Percentiles rank a stretch among this genome's conserved stretches.
Conservation (phyloP, 2,113 vertebrate genomes). For the Carassius gibelio region DNA sequence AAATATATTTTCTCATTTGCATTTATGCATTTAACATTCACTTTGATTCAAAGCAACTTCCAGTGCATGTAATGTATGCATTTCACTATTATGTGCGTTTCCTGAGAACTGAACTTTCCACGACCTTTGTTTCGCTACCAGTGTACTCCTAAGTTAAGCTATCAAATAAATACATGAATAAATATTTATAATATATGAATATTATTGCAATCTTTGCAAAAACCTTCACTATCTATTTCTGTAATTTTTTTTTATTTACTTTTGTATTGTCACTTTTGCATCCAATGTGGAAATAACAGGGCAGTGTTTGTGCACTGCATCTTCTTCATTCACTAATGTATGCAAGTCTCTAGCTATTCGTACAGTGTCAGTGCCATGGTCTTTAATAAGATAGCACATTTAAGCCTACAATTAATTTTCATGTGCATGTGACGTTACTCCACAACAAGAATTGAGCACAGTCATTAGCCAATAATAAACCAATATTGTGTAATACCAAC, state of each 20-base stretch:
- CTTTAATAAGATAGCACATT: conserved; percentile 10
- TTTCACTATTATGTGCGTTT: not conserved
- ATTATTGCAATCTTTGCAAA: not conserved
- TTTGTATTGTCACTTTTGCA: not conserved
- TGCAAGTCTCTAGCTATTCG: not conserved
- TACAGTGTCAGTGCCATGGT: not conserved
- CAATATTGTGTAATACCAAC: not conserved
- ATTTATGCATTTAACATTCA: not conserved
- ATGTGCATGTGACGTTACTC: not conserved
- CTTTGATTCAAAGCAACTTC: not conserved
- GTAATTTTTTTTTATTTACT: not conserved
- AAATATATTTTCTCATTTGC: not conserved
- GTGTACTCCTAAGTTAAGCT: not conserved
- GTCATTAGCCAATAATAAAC: conserved; percentile 1
- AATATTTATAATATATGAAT: not conserved
- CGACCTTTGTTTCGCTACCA: not conserved
- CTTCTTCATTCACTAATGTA: not conserved
- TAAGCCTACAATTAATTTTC: conserved; percentile 18
- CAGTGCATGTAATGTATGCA: not conserved
- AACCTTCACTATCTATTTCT: not conserved
- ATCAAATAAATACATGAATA: not conserved
- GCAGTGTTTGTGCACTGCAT: not conserved
- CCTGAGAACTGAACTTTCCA: not conserved
- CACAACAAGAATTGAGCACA: conserved; percentile 9
- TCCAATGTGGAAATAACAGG: conserved; percentile 3